Conservation (phyloP, 2,888 invertebrate species). For the Epinotia brunnichana region DNA sequence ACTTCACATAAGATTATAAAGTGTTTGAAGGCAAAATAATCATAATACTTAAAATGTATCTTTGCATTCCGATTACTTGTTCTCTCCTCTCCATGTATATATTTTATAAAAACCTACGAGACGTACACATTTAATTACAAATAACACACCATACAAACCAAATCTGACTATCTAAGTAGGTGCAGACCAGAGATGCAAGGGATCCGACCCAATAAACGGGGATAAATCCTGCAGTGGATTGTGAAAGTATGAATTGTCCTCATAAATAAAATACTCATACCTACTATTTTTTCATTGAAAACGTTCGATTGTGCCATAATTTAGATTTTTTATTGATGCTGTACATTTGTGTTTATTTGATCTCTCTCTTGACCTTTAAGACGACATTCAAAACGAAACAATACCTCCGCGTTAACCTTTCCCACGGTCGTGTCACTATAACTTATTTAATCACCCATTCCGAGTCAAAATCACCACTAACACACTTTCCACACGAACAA, state of each 20-base stretch:
- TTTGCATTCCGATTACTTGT: too few relatives aligned
- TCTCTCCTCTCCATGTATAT: too few relatives aligned
- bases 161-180: not conserved
- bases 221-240: not conserved
- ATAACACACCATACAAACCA: not conserved
- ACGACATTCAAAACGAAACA: conserved; percentile 34
- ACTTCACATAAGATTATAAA: too few relatives aligned
- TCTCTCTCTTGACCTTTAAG: conserved; percentile 37
- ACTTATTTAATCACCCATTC: conserved; percentile 36
- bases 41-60: too few relatives aligned
- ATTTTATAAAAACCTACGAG: not conserved
- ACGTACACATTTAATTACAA: not conserved
- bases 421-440: conserved; percentile 34
- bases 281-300: not conserved
- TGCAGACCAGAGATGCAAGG: too few relatives aligned
- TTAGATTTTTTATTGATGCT: conserved; percentile 9
- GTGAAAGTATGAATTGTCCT: not conserved
- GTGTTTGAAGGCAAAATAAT: too few relatives aligned
- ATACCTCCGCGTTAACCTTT: conserved; percentile 31
- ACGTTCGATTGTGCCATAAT: not conserved
- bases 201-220: not conserved
- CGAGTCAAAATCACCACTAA: conserved; percentile 26
- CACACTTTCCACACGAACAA: conserved; percentile 31
- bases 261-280: not conserved
- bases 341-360: conserved; percentile 26